A percentile compares a stretch with the other conserved stretches of the same genome.
These are phyloP conservation scores for Oopsacas minuta DNA, from an alignment of 37 sponge, comb jelly and placozoan species.

Conservation along the genomic window DNA sequence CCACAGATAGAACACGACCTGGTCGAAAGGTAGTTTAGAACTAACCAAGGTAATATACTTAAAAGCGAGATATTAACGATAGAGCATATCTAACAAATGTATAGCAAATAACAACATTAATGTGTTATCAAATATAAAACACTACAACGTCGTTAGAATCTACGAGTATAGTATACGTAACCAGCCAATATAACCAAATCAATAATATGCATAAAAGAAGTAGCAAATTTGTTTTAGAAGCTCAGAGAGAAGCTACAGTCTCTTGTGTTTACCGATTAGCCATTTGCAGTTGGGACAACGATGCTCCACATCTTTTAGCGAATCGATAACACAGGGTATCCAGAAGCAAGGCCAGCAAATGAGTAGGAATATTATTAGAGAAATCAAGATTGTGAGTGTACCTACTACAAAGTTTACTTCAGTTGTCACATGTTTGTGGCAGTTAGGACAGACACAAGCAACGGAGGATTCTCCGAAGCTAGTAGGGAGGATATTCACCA, in stretches of 20 bases:
- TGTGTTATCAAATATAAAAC: no score
- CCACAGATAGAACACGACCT: no score
- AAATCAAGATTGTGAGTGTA: background rate
- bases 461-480: background rate
- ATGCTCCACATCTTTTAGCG: background rate
- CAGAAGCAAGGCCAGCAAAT: background rate
- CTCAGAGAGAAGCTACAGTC: background rate
- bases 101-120: no score
- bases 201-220: background rate
- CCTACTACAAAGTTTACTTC: background rate
- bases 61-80: no score
- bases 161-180: no score
- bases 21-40: no score
- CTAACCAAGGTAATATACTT: no score
- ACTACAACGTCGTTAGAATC: no score
- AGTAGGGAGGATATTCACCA: background rate
- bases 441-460: background rate
- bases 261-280: background rate
- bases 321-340: background rate
- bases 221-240: background rate
- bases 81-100: no score
- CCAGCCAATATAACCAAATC: no score
- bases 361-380: background rate
- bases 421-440: background rate
- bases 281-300: conserved; percentile 5